Percentiles rank a stretch among this genome's conserved stretches.
Conservation (phyloP, 2,888 invertebrate species). For the Ectemnius lituratus region DNA sequence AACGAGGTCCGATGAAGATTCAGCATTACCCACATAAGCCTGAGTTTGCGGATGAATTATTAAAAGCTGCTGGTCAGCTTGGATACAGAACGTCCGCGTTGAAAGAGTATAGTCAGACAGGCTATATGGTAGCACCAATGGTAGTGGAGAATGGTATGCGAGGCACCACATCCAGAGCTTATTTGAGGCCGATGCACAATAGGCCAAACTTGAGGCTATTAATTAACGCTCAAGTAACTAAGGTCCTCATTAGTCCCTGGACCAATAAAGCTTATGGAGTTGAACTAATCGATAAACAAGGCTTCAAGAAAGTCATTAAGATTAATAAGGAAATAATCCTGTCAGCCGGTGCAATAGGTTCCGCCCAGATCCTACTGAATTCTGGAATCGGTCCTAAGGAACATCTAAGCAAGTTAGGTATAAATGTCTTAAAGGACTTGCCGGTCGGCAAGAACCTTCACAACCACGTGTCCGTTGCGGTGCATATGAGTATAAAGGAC, state of each 20-base stretch:
- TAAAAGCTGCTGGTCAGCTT: slow-evolving; percentile 72
- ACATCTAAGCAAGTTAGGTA: slow-evolving; percentile 73
- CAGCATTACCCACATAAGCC: slow-evolving; percentile 72
- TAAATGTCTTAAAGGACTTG: slow-evolving; percentile 66
- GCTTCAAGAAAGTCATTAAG: slow-evolving; percentile 72
- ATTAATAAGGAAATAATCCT: slow-evolving; percentile 79
- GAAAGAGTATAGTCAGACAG: slow-evolving; percentile 71
- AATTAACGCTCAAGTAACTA: slow-evolving; percentile 78
- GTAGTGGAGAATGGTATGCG: slow-evolving; percentile 77
- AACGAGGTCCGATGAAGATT: slow-evolving; percentile 69
- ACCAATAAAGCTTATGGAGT: slow-evolving; percentile 80
- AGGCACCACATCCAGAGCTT: slow-evolving; percentile 79
- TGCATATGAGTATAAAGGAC: slow-evolving; percentile 70
- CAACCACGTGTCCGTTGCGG: slow-evolving; percentile 74
- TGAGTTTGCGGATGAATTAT: slow-evolving; percentile 64
- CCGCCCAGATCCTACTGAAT: slow-evolving; percentile 79
- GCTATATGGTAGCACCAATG: slow-evolving; percentile 77
- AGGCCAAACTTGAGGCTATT: slow-evolving; percentile 78
- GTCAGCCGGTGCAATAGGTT: slow-evolving; percentile 79
- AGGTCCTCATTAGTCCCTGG: slow-evolving; percentile 70
- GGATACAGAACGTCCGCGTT: slow-evolving; percentile 71
- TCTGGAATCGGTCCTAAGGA: slow-evolving; percentile 80
- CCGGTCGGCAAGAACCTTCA: slow-evolving; percentile 74
- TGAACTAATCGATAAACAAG: slow-evolving; percentile 76
- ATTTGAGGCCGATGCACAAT: slow-evolving; percentile 75